Evolutionary conservation across 2,797 vertebrate species (phyloP).

Genomic region (Galagoides demidoff): DNA sequence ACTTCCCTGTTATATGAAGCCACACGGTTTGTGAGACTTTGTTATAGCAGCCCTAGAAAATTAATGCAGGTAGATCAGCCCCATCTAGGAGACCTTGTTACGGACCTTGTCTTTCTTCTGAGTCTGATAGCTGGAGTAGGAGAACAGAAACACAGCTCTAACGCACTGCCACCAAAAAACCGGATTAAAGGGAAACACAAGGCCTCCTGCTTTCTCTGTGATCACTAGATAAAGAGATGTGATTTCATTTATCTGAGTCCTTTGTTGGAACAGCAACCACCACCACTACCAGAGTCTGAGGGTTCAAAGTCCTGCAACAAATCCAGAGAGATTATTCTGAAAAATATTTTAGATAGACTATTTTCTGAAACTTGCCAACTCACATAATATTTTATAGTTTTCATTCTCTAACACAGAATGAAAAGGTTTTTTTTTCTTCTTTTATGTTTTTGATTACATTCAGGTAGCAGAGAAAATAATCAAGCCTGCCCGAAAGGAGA

Average conservation of each 20-base stretch:
- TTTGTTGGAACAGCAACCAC: background rate
- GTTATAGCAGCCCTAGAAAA: background rate
- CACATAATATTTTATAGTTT: background rate
- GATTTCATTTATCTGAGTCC: background rate
- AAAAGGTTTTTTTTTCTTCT: background rate
- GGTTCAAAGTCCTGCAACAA: background rate
- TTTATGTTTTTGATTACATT: background rate
- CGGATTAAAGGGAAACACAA: background rate
- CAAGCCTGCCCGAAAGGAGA: background rate
- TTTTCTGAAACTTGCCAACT: background rate
- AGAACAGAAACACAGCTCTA: background rate
- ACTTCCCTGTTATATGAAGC: background rate
- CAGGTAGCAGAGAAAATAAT: background rate
- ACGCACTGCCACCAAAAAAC: background rate
- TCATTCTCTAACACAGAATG: background rate
- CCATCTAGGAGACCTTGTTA: background rate
- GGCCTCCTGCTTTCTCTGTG: background rate
- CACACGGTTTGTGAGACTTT: background rate
- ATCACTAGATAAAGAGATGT: background rate
- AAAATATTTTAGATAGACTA: background rate
- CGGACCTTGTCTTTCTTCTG: background rate
- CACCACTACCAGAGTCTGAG: background rate
- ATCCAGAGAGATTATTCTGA: background rate
- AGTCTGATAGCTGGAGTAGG: too few species aligned
- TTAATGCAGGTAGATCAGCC: fast-evolving